Conservation (phyloP, 2,888 invertebrate species). For the Dolichopus griseipennis region DNA sequence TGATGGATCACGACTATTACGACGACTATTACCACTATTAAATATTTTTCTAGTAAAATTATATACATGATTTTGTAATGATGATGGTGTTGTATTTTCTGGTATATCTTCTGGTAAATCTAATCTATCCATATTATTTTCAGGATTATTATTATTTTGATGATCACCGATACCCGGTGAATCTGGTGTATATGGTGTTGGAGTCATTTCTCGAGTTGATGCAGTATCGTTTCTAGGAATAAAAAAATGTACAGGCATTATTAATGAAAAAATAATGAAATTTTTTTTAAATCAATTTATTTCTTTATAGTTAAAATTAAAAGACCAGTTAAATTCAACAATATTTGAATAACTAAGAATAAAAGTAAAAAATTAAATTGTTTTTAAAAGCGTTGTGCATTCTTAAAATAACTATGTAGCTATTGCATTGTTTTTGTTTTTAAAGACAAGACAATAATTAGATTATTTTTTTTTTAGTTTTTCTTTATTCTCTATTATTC, state of each 20-base stretch:
- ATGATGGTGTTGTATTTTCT: not conserved
- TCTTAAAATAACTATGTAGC: too few species aligned
- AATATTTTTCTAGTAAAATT: not conserved
- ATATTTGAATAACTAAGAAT: too few species aligned
- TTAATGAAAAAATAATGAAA: too few species aligned
- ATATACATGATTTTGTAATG: not conserved
- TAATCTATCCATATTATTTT: not conserved
- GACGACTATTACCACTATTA: not conserved
- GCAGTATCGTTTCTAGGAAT: not conserved
- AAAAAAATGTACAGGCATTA: not conserved
- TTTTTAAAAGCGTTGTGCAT: too few species aligned
- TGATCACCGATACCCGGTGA: not conserved
- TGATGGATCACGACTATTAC: conserved; percentile 15
- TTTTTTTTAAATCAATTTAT: too few species aligned
- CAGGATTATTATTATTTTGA: not conserved
- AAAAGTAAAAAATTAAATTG: too few species aligned
- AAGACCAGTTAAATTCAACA: too few species aligned
- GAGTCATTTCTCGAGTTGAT: conserved; percentile 3
- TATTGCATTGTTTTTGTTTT: too few species aligned
- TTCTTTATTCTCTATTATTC: too few species aligned
- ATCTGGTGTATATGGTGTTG: not conserved
- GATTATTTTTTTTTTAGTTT: too few species aligned
- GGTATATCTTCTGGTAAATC: not conserved
- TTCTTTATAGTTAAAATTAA: too few species aligned
- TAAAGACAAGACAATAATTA: too few species aligned